phyloP scores from a whole-genome alignment of 2,888 invertebrate genomes.

The Aporophyla nigra region DNA sequence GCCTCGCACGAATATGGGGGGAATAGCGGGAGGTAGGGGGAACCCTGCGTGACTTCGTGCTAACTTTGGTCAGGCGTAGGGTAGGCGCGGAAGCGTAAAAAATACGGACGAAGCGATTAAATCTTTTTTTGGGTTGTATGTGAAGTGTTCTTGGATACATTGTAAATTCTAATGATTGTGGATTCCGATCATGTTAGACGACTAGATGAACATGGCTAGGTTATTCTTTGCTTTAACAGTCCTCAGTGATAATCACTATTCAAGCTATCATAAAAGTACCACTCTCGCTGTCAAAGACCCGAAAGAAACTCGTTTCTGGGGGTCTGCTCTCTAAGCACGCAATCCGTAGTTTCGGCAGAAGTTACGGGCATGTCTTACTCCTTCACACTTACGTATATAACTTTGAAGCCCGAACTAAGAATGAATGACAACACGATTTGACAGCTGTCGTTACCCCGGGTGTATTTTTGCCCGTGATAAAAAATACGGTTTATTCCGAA shows the following conservation, averaged over 20 bases:
- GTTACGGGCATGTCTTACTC: too few species aligned
- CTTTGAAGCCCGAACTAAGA: too few species aligned
- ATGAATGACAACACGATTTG: too few species aligned
- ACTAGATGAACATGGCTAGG: background rate
- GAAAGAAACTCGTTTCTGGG: background rate
- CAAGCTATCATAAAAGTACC: too few species aligned
- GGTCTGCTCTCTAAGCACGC: too few species aligned
- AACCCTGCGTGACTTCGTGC: slow-evolving; percentile 78
- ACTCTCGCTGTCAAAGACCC: too few species aligned
- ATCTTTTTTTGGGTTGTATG: background rate
- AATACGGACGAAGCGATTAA: background rate
- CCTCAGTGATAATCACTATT: background rate
- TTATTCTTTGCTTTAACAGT: background rate
- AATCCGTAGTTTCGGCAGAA: too few species aligned
- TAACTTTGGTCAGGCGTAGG: slow-evolving; percentile 66
- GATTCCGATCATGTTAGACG: too few species aligned
- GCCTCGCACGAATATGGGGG: slow-evolving; percentile 71
- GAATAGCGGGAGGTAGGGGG: slow-evolving; percentile 42
- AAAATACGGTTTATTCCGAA: too few species aligned
- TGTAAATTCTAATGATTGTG: background rate
- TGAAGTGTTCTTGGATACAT: background rate
- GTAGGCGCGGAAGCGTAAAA: slow-evolving; percentile 39
- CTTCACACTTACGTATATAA: too few species aligned
- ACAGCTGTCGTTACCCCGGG: too few species aligned
- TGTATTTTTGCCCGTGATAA: too few species aligned